Base-by-base conservation (phyloP, 2,888 invertebrate species). In the Cosmia trapezina region DNA sequence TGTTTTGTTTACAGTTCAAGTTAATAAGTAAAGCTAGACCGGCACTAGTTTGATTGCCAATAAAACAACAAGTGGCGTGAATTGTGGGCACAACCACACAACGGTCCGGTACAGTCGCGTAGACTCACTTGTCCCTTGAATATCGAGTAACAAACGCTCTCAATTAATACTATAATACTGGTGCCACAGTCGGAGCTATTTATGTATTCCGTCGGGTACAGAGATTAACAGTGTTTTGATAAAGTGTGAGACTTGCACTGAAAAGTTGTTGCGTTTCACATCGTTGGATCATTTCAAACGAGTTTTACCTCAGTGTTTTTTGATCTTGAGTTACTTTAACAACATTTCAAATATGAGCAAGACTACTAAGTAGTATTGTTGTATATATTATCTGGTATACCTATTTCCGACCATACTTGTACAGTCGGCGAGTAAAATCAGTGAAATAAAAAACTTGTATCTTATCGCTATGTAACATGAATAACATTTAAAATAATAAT, bases 131-230 rank as follows among this genome's bases (percentile, higher is more conserved):
- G 86, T 87, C 84, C 82, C 81, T 85, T 80, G 84, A 80, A 85
- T 88, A 90, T 89, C 88, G 84, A 85, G 77, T 87, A 86, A 84
- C 87, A 81, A 85, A 83, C 86, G 83, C 81, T 84, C 87, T 84
- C 85, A 85, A 87, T 89, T 86, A 87, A 87, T 87, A 83, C 72
- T 81, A 86, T 86, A 81, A 86, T 86, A 81, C 67, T 83, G 83
- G 81, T 77, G 78, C 78, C 83, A 81, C 85, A 83, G 78, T 81
- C 70, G 70, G 71, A 75, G 85, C 87, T 89, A 88, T 90, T 91
- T 90, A 86, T 86, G 81, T 86, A 81, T 80, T 85, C 73, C 73
- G 71, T 80, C 47, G 60, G 62, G 74, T 76, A 74, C 73, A 70
- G 67, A 73, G 70, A 76, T 72, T 75, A 65, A 78, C 66, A 65